These are phyloP conservation scores for Neuroscelio doddi DNA, from an alignment of 2,888 invertebrate species.

Conservation along the genomic window DNA sequence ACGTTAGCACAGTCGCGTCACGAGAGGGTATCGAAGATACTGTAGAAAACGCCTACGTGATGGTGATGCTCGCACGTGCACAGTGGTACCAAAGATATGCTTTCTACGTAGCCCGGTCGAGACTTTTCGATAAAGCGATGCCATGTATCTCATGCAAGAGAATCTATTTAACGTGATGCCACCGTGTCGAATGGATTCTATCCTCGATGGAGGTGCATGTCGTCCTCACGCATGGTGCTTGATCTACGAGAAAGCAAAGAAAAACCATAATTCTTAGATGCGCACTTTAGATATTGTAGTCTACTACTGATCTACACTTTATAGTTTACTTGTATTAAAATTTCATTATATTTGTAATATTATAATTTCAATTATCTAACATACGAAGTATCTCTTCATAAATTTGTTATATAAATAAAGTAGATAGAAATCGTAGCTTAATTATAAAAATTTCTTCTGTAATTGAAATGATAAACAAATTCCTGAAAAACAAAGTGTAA, in stretches of 20 bases:
- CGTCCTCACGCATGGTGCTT: conserved; percentile 31
- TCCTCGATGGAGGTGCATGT: background rate
- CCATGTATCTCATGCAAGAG: conserved; percentile 60
- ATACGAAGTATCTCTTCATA: too few species aligned
- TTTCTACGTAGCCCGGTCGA: conserved; percentile 28
- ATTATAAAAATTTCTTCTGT: too few species aligned
- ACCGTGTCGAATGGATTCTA: conserved; percentile 23
- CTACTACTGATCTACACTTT: too few species aligned
- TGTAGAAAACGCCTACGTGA: conserved; percentile 52
- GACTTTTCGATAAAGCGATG: conserved; percentile 45
- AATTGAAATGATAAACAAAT: conserved; percentile 5
- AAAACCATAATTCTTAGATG: conserved; percentile 14
- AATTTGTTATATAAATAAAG: too few species aligned
- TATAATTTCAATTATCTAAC: too few species aligned
- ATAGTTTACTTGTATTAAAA: too few species aligned
- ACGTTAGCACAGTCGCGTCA: conserved; percentile 67
- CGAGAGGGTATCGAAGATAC: conserved; percentile 39
- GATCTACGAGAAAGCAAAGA: conserved; percentile 11
- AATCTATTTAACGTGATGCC: conserved; percentile 54
- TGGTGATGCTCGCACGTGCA: conserved; percentile 31
- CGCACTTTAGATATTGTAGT: conserved; percentile 30
- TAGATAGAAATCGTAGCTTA: too few species aligned
- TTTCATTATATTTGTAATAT: too few species aligned
- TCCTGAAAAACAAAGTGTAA: background rate
- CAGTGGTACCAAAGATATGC: conserved; percentile 27